phyloP scores from a whole-genome alignment of 2,888 invertebrate genomes.

The Nomada goodeniana region DNA sequence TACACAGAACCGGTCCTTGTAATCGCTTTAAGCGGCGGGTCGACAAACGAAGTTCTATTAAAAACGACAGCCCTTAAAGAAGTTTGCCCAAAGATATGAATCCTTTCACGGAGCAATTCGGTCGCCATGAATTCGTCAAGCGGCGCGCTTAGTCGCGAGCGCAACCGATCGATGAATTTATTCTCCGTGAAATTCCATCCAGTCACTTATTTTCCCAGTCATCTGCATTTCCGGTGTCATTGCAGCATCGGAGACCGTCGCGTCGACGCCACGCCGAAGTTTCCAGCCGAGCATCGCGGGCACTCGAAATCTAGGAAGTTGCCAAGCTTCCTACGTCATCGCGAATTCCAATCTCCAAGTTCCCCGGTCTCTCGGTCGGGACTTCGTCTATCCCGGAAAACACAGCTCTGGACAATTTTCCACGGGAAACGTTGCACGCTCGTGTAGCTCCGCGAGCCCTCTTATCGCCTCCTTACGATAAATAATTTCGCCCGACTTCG shows the following conservation, averaged over 20 bases:
- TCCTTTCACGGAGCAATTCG: not conserved
- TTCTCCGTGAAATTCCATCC: too few species aligned
- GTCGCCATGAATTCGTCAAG: not conserved
- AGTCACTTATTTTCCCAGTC: constrained; percentile 7
- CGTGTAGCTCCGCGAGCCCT: not conserved
- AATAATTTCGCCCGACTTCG: constrained; percentile 53
- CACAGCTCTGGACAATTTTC: constrained; percentile 16
- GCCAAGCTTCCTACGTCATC: constrained; percentile 32
- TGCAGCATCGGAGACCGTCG: constrained; percentile 1
- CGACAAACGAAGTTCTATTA: not conserved
- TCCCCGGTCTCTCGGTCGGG: constrained; percentile 24
- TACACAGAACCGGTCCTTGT: not conserved
- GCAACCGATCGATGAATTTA: not conserved
- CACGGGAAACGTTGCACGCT: not conserved
- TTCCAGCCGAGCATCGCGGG: constrained; percentile 26
- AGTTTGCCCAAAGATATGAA: not conserved
- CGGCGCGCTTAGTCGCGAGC: not conserved
- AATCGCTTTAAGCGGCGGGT: not conserved
- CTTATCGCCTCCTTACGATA: constrained; percentile 32
- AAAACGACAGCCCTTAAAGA: not conserved
- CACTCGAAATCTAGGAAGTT: constrained; percentile 55
- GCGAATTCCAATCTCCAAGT: constrained; percentile 59
- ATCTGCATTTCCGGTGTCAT: constrained; percentile 2
- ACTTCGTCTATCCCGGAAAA: constrained; percentile 35
- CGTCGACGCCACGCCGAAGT: constrained; percentile 37